These are phyloP conservation scores for Alentia gelatinosa DNA, from an alignment of 2,888 invertebrate genomes.

Conservation along the genomic window DNA sequence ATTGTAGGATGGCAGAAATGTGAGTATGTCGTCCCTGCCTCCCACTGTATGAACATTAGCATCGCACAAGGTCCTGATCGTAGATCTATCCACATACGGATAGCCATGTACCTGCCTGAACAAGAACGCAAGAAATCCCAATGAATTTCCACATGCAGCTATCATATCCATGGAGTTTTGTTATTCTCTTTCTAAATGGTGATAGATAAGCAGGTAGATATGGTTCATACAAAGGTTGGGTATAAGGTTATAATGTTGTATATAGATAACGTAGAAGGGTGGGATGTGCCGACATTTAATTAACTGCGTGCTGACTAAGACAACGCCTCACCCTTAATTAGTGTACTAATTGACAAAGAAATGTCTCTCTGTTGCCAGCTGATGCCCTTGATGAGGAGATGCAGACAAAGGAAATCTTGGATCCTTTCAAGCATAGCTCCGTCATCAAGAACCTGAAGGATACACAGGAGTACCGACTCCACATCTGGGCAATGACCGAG, in stretches of 20 bases:
- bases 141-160: no score
- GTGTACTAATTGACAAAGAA: background rate
- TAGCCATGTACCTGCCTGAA: no score
- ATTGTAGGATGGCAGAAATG: slow-evolving; percentile 91
- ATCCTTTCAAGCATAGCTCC: slow-evolving; percentile 15
- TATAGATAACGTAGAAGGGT: no score
- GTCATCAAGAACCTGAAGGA: slow-evolving; percentile 50
- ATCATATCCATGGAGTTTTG: no score
- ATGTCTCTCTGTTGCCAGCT: background rate
- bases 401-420: background rate
- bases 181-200: no score
- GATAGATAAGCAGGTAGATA: no score
- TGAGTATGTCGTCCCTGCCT: slow-evolving; percentile 62
- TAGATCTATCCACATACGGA: no score
- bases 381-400: background rate
- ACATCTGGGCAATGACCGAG: slow-evolving; percentile 43
- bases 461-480: slow-evolving; percentile 28
- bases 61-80: background rate
- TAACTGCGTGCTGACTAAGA: no score
- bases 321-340: background rate
- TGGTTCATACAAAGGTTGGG: no score
- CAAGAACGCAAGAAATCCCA: no score
- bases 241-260: no score
- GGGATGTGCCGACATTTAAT: no score
- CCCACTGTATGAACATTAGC: background rate